Conservation (phyloP, 92 coral and sea anemone genomes). For the Epizoanthus rinbou region DNA sequence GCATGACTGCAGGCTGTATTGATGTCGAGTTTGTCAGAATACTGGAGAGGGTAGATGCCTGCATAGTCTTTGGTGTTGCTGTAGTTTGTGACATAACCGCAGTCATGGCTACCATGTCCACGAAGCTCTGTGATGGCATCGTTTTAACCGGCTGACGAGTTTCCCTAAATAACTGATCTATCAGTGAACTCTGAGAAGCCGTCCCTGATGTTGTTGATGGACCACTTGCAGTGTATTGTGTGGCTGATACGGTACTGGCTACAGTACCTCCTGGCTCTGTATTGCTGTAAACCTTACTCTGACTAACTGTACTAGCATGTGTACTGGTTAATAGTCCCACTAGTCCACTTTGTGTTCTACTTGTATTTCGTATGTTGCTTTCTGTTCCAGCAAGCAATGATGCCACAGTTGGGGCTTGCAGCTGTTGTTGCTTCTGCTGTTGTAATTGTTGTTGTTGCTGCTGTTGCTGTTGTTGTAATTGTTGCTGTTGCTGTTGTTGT, state of each 20-base stretch:
- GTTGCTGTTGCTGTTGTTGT: not conserved
- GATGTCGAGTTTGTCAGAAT: constrained; percentile 26
- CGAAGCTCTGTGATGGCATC: not conserved
- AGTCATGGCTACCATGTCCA: constrained; percentile 1
- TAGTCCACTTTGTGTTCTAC: constrained; percentile 16
- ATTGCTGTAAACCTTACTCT: not conserved
- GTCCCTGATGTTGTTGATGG: constrained; percentile 1
- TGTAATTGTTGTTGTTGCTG: constrained; percentile 28
- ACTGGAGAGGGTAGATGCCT: not conserved
- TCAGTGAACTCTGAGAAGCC: not conserved
- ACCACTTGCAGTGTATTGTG: not conserved
- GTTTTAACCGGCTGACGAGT: not conserved
- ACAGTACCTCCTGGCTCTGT: not conserved
- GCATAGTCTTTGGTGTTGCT: constrained; percentile 7
- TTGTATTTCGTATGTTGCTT: not conserved
- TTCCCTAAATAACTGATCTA: constrained; percentile 24
- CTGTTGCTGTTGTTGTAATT: constrained; percentile 15
- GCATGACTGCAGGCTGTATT: constrained; percentile 18
- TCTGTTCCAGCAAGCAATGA: constrained; percentile 47
- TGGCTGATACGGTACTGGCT: not conserved
- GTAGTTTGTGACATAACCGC: constrained; percentile 2
- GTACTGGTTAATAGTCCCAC: constrained; percentile 3
- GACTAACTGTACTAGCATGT: not conserved
- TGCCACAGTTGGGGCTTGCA: constrained; percentile 47
- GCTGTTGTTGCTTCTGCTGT: constrained; percentile 26